Base-by-base conservation (phyloP, 2,113 vertebrate species). In the Melanerpes formicivorus region DNA sequence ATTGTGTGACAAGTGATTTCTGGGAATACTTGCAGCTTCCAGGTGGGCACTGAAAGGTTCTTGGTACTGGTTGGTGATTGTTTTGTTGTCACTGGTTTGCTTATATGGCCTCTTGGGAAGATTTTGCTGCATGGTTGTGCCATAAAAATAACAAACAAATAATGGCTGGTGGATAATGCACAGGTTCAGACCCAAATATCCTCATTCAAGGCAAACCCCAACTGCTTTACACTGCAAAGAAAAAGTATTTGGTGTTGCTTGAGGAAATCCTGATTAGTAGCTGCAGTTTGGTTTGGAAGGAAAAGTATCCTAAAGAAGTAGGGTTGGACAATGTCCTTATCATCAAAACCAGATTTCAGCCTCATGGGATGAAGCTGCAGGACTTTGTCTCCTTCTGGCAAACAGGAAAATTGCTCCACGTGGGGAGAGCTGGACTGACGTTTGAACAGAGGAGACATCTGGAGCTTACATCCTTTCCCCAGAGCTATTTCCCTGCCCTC, bases 311-410 rank as follows among this genome's bases (percentile, higher is more conserved):
- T 56, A 3, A n/a, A 59, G n/a, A 44, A 64, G 50, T 7, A 66
- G 18, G 15, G 6, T 42, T 48, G 90, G 74, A 32, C 15, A 58
- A 18, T 13, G 11, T 18, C 14, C 10, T 69, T 66, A 42, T 29
- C 21, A 22, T 46, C 14, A 74, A 59, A 89, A 21, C 0, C 9
- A 52, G 26, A 32, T 7, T 52, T 64, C 27, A 19, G 0, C 19
- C 44, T 42, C 0, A 0, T 40, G 10, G 8, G 54, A 40, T 25
- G 50, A 4, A 56, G 6, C 2, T 19, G 56, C 12, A 60, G 64
- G 46, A 52, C 16, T 69, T 40, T 64, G 80, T 23, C 19, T 80
- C 6, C 52, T 55, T 7, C 71, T 46, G 78, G 54, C 48, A 56
- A 23, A 18, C 19, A 40, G 72, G 50, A n/a, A 32, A 29, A 22